These are phyloP conservation scores for Geopemphigus sp. DNA, from an alignment of 1,140 invertebrate species.

Conservation along the genomic window DNA sequence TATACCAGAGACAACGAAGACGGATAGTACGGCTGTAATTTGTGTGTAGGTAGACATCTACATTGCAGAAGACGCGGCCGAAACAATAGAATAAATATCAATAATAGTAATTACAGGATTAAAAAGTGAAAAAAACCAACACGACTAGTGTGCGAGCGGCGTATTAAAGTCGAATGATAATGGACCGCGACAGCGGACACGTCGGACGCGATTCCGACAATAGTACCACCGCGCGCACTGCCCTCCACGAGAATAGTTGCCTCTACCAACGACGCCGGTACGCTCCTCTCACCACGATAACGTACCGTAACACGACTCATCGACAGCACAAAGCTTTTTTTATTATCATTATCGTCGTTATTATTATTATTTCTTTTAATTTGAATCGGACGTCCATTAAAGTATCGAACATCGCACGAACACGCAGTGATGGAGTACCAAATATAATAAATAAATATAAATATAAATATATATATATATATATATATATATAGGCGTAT, in stretches of 20 bases:
- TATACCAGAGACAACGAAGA: too few species aligned
- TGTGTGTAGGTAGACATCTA: too few species aligned
- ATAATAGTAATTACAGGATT: not conserved
- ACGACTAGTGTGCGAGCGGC: not conserved
- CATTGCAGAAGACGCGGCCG: too few species aligned
- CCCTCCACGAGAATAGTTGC: not conserved
- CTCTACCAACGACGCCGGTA: not conserved
- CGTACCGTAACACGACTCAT: conserved; percentile 15
- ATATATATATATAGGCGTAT: too few species aligned
- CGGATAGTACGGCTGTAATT: too few species aligned
- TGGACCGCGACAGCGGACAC: conserved; percentile 11
- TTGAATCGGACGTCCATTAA: not conserved
- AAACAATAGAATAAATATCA: too few species aligned
- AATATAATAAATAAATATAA: too few species aligned
- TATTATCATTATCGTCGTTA: not conserved
- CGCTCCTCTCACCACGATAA: conserved; percentile 41
- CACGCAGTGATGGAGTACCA: not conserved
- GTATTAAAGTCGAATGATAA: conserved; percentile 22
- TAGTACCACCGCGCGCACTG: not conserved
- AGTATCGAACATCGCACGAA: not conserved
- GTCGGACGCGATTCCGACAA: conserved; percentile 21
- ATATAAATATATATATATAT: too few species aligned
- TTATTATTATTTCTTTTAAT: not conserved
- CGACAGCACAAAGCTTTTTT: not conserved
- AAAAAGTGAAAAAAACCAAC: not conserved